These are phyloP conservation scores for Peromyscus maniculatus DNA, from an alignment of 2,113 vertebrate genomes.

Conservation along the genomic window DNA sequence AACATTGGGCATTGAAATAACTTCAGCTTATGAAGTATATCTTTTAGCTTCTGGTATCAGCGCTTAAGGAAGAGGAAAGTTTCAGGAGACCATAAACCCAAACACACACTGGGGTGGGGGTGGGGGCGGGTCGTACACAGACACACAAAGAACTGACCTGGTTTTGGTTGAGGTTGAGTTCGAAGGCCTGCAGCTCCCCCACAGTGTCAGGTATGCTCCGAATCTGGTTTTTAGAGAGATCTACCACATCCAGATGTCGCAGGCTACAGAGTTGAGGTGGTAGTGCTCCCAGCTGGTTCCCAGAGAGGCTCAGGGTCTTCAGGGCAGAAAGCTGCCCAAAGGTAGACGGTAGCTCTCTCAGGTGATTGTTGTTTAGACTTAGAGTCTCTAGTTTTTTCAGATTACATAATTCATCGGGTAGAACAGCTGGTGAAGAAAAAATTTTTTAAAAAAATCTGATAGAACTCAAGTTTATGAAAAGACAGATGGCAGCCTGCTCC, in stretches of 20 bases:
- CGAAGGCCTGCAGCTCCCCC: slow-evolving; percentile 94
- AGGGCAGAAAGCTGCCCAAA: slow-evolving; percentile 94
- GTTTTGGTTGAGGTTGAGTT: slow-evolving; percentile 99
- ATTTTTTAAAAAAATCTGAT: background rate
- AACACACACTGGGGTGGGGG: background rate
- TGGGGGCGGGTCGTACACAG: background rate
- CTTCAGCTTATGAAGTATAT: background rate
- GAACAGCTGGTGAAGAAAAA: slow-evolving; percentile 83
- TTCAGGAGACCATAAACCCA: slow-evolving; percentile 18
- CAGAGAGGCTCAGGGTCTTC: slow-evolving; percentile 94
- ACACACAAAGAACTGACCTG: slow-evolving; percentile 89
- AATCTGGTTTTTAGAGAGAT: slow-evolving; percentile 97
- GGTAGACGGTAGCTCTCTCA: slow-evolving; percentile 90
- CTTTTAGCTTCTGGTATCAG: slow-evolving; percentile 11
- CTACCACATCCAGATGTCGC: slow-evolving; percentile 94
- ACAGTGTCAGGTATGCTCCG: slow-evolving; percentile 92
- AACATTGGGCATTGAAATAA: slow-evolving; percentile 30
- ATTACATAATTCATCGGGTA: slow-evolving; percentile 94
- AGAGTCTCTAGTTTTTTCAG: slow-evolving; percentile 97
- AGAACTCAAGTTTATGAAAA: slow-evolving; percentile 52
- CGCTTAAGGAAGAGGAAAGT: background rate
- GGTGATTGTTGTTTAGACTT: slow-evolving; percentile 93
- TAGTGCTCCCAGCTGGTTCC: slow-evolving; percentile 93
- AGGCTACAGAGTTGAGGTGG: slow-evolving; percentile 92
- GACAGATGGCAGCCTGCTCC: background rate